Evolutionary conservation across 1,140 invertebrate genomes (phyloP).

Genomic region (Oedothorax gibbosus): DNA sequence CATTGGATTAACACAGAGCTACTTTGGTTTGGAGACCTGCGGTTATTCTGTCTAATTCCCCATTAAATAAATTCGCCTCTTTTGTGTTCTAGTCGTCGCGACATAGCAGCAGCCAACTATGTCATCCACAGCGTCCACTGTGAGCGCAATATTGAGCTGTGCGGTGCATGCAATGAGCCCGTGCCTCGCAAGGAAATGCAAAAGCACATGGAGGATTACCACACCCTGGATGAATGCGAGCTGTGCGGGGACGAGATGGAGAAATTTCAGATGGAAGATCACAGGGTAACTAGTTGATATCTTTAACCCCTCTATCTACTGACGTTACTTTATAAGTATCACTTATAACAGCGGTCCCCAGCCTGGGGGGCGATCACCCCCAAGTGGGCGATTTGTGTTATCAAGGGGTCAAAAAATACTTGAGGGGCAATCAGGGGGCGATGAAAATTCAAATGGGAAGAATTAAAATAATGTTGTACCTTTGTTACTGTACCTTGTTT

Average conservation of each 20-base stretch:
- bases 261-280: slow-evolving; percentile 23
- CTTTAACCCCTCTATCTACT: background rate
- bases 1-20: no score
- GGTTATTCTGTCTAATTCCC: background rate
- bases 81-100: background rate
- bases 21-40: no score
- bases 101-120: background rate
- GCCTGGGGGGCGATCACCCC: no score
- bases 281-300: slow-evolving; percentile 20
- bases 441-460: no score
- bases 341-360: no score
- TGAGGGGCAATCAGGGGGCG: no score
- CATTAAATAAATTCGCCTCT: background rate
- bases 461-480: no score
- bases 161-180: background rate
- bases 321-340: background rate
- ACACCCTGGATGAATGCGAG: background rate
- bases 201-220: background rate
- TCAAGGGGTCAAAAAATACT: no score
- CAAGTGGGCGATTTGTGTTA: no score
- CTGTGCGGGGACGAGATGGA: background rate
- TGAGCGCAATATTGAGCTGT: background rate
- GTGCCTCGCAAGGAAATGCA: slow-evolving; percentile 13
- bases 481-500: no score
- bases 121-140: background rate